Base-by-base conservation (phyloP, 2,113 vertebrate species). In the Phodopus roborovskii region DNA sequence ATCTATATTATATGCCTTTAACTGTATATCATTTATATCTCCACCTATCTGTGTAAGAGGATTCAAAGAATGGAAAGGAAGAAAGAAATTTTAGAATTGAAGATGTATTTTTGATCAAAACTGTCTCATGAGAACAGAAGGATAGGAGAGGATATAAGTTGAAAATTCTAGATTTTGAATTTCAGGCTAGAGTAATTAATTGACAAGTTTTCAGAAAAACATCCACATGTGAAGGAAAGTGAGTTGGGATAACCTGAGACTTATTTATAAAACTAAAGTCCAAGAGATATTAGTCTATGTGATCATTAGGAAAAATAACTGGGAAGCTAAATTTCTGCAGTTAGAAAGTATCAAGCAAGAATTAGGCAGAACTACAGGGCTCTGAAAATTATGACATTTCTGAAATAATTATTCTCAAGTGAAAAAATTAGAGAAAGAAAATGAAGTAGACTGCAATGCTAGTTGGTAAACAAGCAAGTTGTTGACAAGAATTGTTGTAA, bases 381-480 rank as follows among this genome's bases (percentile, higher is more conserved):
- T 91, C 26, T 50, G n/a, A 28, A 78, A 85, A 78, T 77, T 86
- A 10, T 39, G 11, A 5, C 19, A 92, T 90, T 94, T 81, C 84
- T 97, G 56, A 89, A 95, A 85, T 84, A 62, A 62, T 62, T 83
- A 79, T 62, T 60, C 11, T 82, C 26, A 94, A 33, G 70, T 77
- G 39, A 93, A 88, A 88, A 94, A 91, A 79, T 60, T 60, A 39
- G 92, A 91, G 81, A 83, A 88, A 93, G n/a, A 96, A 93, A 56
- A 75, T 26, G 22, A 75, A 26, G 11, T 33, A 64, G 30, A 62
- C 68, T 91, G 20, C 1, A 50, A 48, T 64, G 33, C 4, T 58
- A 84, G 39, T 50, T 83, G 56, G 17, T 33, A 88, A 95, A n/a
- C 36, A 85, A 89, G 77, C 8, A 39, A 78, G 78, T 9, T 71